Evolutionary conservation across 1,140 invertebrate species (phyloP), one percentile per base, ranked within the genome.

Genomic region (Panulirus ornatus): DNA sequence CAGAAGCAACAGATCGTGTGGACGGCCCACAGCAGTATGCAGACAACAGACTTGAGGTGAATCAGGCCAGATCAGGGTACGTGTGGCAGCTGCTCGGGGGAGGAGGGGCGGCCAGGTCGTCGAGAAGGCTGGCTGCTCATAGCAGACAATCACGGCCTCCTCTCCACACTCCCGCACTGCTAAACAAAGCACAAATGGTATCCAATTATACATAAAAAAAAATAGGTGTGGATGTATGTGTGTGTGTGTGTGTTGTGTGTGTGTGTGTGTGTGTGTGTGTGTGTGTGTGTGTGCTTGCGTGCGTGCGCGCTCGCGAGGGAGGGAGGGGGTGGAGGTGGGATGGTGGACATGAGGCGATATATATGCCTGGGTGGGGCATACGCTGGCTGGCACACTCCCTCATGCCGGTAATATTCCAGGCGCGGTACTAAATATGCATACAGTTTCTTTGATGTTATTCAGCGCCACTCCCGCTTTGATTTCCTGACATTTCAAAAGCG

Each of bases 401-500:
- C n/a, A n/a, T 30, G n/a, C 22, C 22, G n/a, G 0, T 63, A 63
- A 63, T 63, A 63, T 30, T 19, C 0, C 11, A 22, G 54, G 11
- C 11, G 0, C 54, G 34, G 79, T 66, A 66, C 79, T 83, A 83
- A 83, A 83, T 83, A 83, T 66, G 30, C 79, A 66, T 58, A 40
- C 27, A 34, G 27, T 51, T 30, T 82, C 51, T 83, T 83, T 83
- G 54, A 83, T 66, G 54, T 83, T 83, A n/a, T 63, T 58, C 70
- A 40, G 22, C 11, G 70, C 44, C 44, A 27, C 30, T 38, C 34
- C 44, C 16, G 40, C 71, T 86, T 86, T 86, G 84, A 75, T 75
- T 86, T 54, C 63, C 47, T 30, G 38, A 63, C 63, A 76, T 83
- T 66, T 86, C 84, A 86, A 86, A 83, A 86, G 84, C 71, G 66